phyloP scores from a whole-genome alignment of 1,140 invertebrate species.

The Phymastichus coffea region DNA sequence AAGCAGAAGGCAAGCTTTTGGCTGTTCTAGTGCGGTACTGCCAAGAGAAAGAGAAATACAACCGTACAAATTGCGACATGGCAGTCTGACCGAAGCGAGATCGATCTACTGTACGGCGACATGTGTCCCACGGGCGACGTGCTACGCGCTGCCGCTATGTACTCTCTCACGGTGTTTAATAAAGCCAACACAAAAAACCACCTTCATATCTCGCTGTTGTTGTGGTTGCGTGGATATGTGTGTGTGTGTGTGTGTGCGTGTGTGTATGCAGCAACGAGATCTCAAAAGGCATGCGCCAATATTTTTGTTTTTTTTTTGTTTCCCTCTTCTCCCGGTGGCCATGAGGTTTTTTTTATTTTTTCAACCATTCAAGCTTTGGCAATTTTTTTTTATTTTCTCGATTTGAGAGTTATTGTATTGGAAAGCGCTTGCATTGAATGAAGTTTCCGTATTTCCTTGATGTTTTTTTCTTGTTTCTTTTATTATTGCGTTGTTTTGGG shows the following conservation, averaged over 20 bases:
- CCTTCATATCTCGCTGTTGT: neutral
- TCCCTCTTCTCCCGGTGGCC: neutral
- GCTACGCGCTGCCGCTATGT: constrained; percentile 9
- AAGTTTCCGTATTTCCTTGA: no score
- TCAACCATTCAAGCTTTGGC: no score
- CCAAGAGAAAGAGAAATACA: no score
- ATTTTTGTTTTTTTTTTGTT: neutral
- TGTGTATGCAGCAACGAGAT: neutral
- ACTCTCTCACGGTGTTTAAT: constrained; percentile 18
- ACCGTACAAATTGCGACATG: constrained; percentile 3
- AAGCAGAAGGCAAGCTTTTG: neutral
- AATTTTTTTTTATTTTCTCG: no score
- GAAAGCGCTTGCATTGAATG: no score
- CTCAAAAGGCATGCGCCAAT: neutral
- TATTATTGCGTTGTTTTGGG: no score
- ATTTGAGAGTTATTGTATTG: no score
- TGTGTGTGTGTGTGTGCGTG: neutral
- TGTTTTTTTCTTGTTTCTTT: no score
- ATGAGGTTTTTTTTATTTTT: no score
- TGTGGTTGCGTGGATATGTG: no score
- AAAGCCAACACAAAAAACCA: constrained; percentile 3
- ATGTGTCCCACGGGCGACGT: neutral
- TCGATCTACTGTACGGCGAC: constrained; percentile 14
- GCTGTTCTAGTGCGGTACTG: neutral
- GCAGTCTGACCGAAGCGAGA: constrained; percentile 20